phyloP scores from a whole-genome alignment of 2,113 vertebrate genomes.

The Phalacrocorax aristotelis region DNA sequence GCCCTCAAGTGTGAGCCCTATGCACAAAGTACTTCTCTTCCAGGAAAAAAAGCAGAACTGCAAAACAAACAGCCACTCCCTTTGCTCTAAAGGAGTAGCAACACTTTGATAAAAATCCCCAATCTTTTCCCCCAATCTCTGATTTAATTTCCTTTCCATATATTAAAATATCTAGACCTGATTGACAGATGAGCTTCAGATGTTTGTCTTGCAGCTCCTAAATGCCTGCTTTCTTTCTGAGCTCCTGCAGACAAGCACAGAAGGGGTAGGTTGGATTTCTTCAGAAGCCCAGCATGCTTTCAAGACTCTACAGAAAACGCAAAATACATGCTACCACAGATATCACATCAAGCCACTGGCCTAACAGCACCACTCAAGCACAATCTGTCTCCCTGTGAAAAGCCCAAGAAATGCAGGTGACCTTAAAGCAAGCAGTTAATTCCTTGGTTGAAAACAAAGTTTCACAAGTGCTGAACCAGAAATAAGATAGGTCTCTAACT shows the following conservation, averaged over 20 bases:
- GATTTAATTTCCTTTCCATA: background rate
- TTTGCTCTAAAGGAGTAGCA: background rate
- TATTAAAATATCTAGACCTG: background rate
- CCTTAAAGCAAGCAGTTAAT: background rate
- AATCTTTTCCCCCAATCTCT: background rate
- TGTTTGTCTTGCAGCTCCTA: background rate
- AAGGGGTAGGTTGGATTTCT: background rate
- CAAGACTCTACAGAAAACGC: background rate
- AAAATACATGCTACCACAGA: background rate
- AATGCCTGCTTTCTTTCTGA: background rate
- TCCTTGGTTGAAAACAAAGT: background rate
- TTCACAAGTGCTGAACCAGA: conserved; percentile 9
- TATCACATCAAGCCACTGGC: background rate
- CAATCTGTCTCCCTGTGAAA: background rate
- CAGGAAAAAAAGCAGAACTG: background rate
- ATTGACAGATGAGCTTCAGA: background rate
- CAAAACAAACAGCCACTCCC: background rate
- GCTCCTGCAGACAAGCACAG: background rate
- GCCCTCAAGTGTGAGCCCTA: background rate
- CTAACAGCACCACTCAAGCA: background rate
- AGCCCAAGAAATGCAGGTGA: background rate
- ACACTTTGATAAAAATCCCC: background rate
- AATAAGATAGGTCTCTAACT: conserved; percentile 53
- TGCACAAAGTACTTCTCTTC: background rate
- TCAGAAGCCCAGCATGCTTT: background rate